Evolutionary conservation across 2,888 invertebrate species (phyloP).

Genomic region (Nesidiocoris tenuis): DNA sequence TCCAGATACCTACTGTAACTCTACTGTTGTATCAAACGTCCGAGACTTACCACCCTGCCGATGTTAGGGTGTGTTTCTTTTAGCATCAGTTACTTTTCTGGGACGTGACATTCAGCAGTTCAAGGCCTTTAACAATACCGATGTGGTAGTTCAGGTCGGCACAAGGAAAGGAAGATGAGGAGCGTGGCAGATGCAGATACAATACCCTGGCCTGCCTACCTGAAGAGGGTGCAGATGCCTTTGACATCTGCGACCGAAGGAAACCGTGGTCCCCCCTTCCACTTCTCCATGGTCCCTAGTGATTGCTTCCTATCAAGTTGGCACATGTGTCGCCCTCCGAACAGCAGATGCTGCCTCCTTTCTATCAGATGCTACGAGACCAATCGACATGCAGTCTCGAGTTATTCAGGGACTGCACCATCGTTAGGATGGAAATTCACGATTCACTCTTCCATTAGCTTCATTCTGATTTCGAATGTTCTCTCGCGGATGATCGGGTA

Average conservation of each 20-base stretch:
- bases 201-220: conserved; percentile 7
- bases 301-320: not conserved
- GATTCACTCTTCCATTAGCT: too few relatives aligned
- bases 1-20: too few relatives aligned
- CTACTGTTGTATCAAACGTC: too few relatives aligned
- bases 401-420: too few relatives aligned
- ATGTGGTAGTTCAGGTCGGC: not conserved
- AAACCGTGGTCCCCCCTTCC: too few relatives aligned
- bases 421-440: too few relatives aligned
- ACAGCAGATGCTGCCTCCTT: not conserved
- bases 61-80: not conserved
- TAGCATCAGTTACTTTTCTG: not conserved
- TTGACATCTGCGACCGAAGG: conserved; percentile 27
- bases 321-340: not conserved
- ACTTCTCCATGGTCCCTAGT: too few relatives aligned
- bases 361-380: too few relatives aligned
- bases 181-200: conserved; percentile 34
- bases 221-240: conserved; percentile 35
- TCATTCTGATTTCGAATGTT: too few relatives aligned
- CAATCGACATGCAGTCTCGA: too few relatives aligned
- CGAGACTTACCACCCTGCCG: too few relatives aligned
- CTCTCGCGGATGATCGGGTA: too few relatives aligned
- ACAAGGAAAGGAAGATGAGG: not conserved
- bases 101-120: not conserved
- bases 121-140: not conserved